phyloP scores from a whole-genome alignment of 2,797 vertebrate genomes.

The Sciurus carolinensis region DNA sequence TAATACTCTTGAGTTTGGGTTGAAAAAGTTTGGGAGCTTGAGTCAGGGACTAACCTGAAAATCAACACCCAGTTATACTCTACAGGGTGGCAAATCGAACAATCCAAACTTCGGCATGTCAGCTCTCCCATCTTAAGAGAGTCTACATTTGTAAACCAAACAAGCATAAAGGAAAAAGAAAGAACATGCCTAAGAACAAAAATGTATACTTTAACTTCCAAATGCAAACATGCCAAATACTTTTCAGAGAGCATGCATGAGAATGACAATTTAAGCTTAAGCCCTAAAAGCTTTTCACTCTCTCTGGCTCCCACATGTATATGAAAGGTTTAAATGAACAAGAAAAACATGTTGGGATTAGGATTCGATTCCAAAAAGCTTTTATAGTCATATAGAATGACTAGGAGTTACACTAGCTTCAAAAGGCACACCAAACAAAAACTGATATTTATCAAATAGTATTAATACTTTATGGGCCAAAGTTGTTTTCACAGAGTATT shows the following conservation, averaged over 20 bases:
- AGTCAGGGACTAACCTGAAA: conserved; percentile 17
- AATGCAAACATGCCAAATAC: conserved; percentile 72
- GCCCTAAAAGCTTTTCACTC: conserved; percentile 54
- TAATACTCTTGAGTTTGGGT: background rate
- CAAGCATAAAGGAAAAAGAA: background rate
- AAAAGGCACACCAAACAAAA: conserved; percentile 86
- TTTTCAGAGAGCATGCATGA: conserved; percentile 61
- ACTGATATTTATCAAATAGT: conserved; percentile 86
- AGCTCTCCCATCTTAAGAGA: background rate
- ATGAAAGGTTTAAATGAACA: conserved; percentile 85
- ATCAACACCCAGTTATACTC: conserved; percentile 30
- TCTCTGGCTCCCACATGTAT: conserved; percentile 74
- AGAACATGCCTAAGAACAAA: conserved; percentile 61
- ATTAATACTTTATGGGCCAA: conserved; percentile 79
- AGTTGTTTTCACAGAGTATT: conserved; percentile 83
- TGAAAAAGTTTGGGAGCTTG: conserved; percentile 20
- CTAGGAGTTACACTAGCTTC: conserved; percentile 84
- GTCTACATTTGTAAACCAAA: conserved; percentile 11
- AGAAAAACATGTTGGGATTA: conserved; percentile 88
- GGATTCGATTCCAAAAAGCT: conserved; percentile 86
- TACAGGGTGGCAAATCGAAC: conserved; percentile 12
- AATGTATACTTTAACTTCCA: conserved; percentile 50
- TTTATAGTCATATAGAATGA: conserved; percentile 87
- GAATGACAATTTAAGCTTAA: conserved; percentile 74
- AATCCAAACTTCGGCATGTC: background rate